These are phyloP conservation scores for Caenorhabditis drosophilae DNA, from an alignment of 2,888 invertebrate genomes.

Conservation along the genomic window DNA sequence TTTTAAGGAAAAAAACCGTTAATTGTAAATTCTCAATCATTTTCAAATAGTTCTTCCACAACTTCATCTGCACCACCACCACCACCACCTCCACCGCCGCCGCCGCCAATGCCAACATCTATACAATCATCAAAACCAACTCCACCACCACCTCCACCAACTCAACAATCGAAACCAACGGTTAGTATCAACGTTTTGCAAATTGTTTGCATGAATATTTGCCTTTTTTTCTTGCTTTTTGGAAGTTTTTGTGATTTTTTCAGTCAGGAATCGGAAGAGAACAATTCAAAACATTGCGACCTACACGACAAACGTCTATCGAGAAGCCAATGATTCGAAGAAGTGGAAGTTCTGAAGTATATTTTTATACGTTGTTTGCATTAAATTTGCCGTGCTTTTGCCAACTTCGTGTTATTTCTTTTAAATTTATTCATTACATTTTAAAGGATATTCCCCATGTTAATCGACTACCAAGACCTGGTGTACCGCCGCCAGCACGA, in stretches of 20 bases:
- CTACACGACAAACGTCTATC: conserved; percentile 16
- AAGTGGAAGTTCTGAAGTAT: conserved; percentile 45
- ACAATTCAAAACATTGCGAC: conserved; percentile 45
- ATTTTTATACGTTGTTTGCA: not conserved
- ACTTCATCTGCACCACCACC: conserved; percentile 20
- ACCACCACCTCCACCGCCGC: conserved; percentile 23
- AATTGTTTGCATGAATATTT: not conserved
- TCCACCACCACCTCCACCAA: conserved; percentile 38
- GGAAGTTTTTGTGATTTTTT: no score
- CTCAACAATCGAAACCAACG: conserved; percentile 39
- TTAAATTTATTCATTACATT: not conserved
- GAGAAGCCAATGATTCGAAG: conserved; percentile 36
- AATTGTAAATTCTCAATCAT: conserved; percentile 22
- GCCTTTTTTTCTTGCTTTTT: not conserved
- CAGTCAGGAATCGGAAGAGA: conserved; percentile 28
- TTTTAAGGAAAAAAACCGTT: conserved; percentile 24
- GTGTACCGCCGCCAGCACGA: conserved; percentile 44
- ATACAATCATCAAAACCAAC: conserved; percentile 26
- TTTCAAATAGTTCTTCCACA: conserved; percentile 10
- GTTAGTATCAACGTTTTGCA: not conserved
- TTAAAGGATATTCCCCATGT: conserved; percentile 27
- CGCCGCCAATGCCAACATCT: conserved; percentile 13
- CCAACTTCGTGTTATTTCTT: not conserved
- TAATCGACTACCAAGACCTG: conserved; percentile 19
- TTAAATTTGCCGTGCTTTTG: conserved; percentile 4